phyloP scores from a whole-genome alignment of 2,113 vertebrate species.

The Grantiella picta region DNA sequence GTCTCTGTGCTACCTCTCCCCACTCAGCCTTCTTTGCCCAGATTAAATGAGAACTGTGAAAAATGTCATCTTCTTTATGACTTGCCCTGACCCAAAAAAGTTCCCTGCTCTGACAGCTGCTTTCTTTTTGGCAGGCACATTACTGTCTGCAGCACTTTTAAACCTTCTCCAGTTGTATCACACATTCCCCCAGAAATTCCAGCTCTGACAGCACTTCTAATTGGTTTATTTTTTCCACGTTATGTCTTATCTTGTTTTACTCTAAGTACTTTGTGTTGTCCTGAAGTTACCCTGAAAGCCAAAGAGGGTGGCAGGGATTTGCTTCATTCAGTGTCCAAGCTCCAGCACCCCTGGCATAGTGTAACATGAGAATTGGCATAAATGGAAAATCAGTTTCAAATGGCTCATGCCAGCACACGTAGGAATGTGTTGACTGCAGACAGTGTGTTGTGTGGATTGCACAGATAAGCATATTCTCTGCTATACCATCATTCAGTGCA shows the following conservation, averaged over 20 bases:
- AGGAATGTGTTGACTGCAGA: conserved; percentile 35
- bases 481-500: neutral
- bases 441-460: conserved; percentile 12
- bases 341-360: neutral
- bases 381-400: conserved; percentile 48
- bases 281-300: conserved; percentile 33
- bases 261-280: conserved; percentile 20
- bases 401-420: neutral
- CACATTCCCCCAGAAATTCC: conserved; percentile 29
- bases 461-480: conserved; percentile 30
- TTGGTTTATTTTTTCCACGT: conserved; percentile 5
- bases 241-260: conserved; percentile 30
- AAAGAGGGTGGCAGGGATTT: conserved; percentile 19
- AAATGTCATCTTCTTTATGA: conserved; percentile 1
- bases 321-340: neutral
- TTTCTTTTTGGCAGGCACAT: conserved; percentile 13
- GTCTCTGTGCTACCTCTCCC: neutral
- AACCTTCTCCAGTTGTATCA: conserved; percentile 13
- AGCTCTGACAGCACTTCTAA: neutral
- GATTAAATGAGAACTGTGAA: neutral
- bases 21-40: neutral
- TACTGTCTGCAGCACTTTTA: conserved; percentile 3
- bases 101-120: conserved; percentile 4
- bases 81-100: neutral
- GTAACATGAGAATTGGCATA: conserved; percentile 19